phyloP scores from a whole-genome alignment of 2,888 invertebrate species.

The Salpingus planirostris region DNA sequence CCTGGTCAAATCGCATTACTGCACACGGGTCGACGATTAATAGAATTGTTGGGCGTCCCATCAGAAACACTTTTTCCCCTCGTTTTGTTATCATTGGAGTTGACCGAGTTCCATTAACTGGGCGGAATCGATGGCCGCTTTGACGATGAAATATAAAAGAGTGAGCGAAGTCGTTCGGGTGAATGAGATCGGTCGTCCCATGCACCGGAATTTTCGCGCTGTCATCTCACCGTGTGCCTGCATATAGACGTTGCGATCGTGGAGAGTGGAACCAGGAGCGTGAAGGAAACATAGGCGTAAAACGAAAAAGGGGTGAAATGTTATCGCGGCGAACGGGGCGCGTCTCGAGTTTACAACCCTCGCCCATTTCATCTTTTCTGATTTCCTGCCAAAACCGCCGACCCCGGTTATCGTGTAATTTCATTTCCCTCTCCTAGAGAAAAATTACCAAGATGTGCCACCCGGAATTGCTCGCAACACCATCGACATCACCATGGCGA shows the following conservation, averaged over 20 bases:
- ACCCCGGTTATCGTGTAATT: not conserved
- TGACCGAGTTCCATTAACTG: slow-evolving; percentile 16
- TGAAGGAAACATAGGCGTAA: no score
- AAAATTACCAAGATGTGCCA: no score
- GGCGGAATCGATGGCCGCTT: no score
- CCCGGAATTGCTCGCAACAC: no score
- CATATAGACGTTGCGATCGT: no score
- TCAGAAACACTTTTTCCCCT: slow-evolving; percentile 27
- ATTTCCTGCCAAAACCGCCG: slow-evolving; percentile 2
- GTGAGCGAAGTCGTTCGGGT: slow-evolving; percentile 4
- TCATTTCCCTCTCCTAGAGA: no score
- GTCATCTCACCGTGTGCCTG: slow-evolving; percentile 4
- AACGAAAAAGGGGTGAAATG: slow-evolving; percentile 6
- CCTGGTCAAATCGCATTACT: slow-evolving; percentile 25
- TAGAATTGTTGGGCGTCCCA: slow-evolving; percentile 25
- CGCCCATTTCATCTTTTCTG: slow-evolving; percentile 7
- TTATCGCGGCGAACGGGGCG: slow-evolving; percentile 8
- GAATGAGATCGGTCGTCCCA: no score
- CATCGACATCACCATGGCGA: no score
- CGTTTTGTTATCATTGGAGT: no score
- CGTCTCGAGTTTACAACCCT: slow-evolving; percentile 7
- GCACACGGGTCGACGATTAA: slow-evolving; percentile 23
- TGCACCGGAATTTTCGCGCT: slow-evolving; percentile 7
- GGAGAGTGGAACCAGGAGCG: no score
- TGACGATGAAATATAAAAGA: slow-evolving; percentile 12